Percentiles rank a stretch among this genome's conserved stretches.
Conservation (phyloP, 2,888 invertebrate species). For the Drosophila paranaensis region DNA sequence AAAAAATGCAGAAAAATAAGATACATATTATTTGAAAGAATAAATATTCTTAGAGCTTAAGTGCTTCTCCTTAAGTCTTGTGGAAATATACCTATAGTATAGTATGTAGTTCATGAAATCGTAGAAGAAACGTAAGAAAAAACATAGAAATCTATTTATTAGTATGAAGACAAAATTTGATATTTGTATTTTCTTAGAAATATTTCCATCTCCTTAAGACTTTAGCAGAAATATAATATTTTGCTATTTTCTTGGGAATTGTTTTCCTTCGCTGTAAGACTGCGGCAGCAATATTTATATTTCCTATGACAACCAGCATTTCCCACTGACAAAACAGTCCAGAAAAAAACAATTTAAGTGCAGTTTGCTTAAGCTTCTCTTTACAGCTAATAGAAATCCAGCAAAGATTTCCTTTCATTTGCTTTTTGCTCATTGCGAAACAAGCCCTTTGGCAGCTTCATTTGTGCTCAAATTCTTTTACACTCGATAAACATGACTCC, state of each 20-base stretch:
- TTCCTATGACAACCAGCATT: background rate
- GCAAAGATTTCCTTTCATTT: background rate
- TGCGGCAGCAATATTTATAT: background rate
- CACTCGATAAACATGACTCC: constrained; percentile 7
- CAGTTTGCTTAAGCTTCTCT: background rate
- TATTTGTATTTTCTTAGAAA: too few relatives aligned
- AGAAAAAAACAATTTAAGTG: background rate
- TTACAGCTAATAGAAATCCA: background rate
- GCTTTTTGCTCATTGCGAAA: background rate
- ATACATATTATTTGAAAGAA: too few relatives aligned
- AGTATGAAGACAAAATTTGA: too few relatives aligned
- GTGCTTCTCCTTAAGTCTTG: too few relatives aligned
- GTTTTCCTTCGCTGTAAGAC: background rate
- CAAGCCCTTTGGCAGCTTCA: background rate
- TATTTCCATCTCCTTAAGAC: background rate
- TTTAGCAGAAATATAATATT: too few relatives aligned
- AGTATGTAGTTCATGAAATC: background rate
- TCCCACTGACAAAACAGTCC: too few relatives aligned
- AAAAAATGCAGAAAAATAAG: too few relatives aligned
- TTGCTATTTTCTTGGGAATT: background rate
- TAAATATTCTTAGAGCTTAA: too few relatives aligned
- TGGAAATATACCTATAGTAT: too few relatives aligned
- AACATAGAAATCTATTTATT: too few relatives aligned
- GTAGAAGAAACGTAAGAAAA: too few relatives aligned
- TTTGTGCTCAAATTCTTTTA: constrained; percentile 1